Base-by-base conservation (phyloP, 2,888 invertebrate genomes). In the Leptothorax acervorum region DNA sequence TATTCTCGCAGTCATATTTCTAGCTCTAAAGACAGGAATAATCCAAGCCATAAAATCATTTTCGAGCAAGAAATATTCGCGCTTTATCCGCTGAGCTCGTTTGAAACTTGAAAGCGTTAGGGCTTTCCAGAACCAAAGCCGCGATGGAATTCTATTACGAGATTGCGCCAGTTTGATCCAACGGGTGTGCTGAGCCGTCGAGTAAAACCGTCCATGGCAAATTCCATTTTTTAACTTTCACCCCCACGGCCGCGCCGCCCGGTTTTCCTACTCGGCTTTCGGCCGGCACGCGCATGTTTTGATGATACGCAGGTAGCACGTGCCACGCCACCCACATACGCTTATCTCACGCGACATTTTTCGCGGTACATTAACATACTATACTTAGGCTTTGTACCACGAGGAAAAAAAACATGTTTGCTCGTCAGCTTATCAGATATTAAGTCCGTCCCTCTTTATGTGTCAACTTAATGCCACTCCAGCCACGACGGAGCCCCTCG, bases 391-490 rank as follows among this genome's bases (percentile, higher is more conserved):
- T 78, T 87, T 87, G 90, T 87, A 83, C 70, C 60, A 82, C 86
- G 73, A 55, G 89, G 85, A 90, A 90, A 91, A 93, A 92, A 93
- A 9, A 42, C 90, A 87, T 89, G 92, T 92, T 92, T 92, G 90
- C 90, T 90, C 91, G 90, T 91, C 91, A 92, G 93, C 90, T 93
- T 92, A 92, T 92, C 92, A 91, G 91, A 92, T 92, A 90, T 90
- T 88, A 88, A 92, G 92, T 89, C 87, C 86, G 85, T 84, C 88
- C 90, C 90, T 90, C 92, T 92, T 92, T 92, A 89, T 90, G 85
- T 90, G 91, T 92, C 92, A 92, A 92, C 92, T 92, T 92, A 92
- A 92, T 92, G 89, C 92, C 90, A 92, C 92, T 92, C 90, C 89
- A 91, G 84, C 87, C 88, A 82, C 86, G 75, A 87, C 55, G 89